Base-by-base conservation (phyloP, 2,888 invertebrate species). In the Corbicula japonica region DNA sequence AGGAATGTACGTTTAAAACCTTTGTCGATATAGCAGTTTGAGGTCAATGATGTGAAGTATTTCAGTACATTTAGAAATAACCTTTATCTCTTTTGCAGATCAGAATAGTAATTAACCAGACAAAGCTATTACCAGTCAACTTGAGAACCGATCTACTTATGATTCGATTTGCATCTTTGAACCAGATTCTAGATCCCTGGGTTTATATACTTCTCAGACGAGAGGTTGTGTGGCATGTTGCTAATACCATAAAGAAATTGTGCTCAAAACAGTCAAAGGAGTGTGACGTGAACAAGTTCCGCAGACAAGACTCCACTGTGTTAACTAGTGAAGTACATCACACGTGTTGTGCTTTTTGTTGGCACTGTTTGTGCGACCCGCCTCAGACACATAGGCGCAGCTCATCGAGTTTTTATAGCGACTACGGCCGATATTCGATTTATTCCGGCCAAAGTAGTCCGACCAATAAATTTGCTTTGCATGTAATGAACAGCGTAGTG, bases 91-190 rank as follows among this genome's bases (percentile, higher is more conserved):
- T 8, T 15, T 81, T 80, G 32, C 76, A 85, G 85, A 60, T 81
- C 12, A 50, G 83, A 52, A 78, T 85, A 26, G 50, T 85, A 0
- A 70, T 85, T 34, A 83, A 81, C 72, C 85, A 85, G 60, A 79
- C 81, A 10, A 78, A 76, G 38, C 65, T 84, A 2, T 52, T 84
- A 52, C 69, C 79, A 35, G 66, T 77, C 12, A 70, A 83, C 38
- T 30, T 69, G n/a, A 15, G 56, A 28, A 48, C 76, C 23, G 92
- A 91, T 84, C n/a, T n/a, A n/a, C n/a, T n/a, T n/a, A n/a, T n/a
- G n/a, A n/a, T n/a, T n/a, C n/a, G n/a, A n/a, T n/a, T n/a, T n/a
- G n/a, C n/a, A n/a, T n/a, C n/a, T n/a, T n/a, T n/a, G n/a, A n/a
- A n/a, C n/a, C n/a, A n/a, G n/a, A n/a, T n/a, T n/a, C n/a, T n/a